Evolutionary conservation across 2,113 vertebrate species (phyloP).

Genomic region (Zosterops pallidus): DNA sequence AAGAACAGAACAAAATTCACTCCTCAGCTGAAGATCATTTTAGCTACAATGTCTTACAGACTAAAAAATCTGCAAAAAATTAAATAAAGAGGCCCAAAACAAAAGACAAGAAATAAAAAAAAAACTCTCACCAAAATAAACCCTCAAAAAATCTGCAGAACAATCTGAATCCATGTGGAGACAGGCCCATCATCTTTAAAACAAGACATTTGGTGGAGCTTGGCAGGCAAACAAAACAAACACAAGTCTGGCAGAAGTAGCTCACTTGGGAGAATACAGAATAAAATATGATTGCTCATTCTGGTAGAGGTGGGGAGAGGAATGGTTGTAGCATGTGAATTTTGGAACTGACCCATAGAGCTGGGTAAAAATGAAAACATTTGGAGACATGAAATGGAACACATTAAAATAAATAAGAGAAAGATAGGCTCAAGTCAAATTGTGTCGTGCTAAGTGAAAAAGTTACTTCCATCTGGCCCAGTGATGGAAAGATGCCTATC

Average conservation of each 20-base stretch:
- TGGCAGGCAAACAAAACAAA: slow-evolving; percentile 36
- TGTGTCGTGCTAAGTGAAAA: neutral
- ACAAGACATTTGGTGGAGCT: slow-evolving; percentile 43
- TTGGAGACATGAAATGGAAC: slow-evolving; percentile 7
- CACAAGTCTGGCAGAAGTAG: slow-evolving; percentile 31
- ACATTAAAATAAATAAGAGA: neutral
- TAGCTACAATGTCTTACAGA: neutral
- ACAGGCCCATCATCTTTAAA: neutral
- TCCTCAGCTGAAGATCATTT: neutral
- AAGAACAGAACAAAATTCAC: neutral
- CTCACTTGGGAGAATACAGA: neutral
- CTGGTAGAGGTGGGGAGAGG: slow-evolving; percentile 1
- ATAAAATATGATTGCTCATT: slow-evolving; percentile 27
- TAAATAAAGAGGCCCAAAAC: neutral
- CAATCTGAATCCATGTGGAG: neutral
- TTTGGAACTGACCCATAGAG: neutral
- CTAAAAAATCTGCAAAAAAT: neutral
- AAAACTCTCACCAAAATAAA: neutral
- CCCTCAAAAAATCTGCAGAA: neutral
- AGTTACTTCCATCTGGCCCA: neutral
- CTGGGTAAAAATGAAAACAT: slow-evolving; percentile 1
- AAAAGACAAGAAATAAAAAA: neutral
- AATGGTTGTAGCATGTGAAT: neutral
- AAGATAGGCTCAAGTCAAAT: neutral
- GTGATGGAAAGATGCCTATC: neutral